Conservation (phyloP, 2,888 invertebrate genomes). For the Mesorhabditis sp. region DNA sequence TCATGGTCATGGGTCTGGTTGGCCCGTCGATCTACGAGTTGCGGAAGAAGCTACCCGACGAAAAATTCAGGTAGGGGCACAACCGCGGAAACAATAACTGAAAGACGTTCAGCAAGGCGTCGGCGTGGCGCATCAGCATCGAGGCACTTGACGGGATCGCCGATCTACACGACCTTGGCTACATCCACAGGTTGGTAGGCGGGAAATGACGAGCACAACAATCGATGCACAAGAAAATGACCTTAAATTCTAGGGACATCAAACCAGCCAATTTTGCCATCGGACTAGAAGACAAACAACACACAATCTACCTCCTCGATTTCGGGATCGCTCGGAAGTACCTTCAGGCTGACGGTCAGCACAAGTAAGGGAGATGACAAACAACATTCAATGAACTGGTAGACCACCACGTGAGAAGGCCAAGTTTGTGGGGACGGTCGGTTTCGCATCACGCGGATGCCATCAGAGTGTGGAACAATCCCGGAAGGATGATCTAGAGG, state of each 20-base stretch:
- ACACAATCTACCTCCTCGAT: conserved; percentile 22
- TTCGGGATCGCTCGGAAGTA: conserved; percentile 25
- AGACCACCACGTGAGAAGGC: conserved; percentile 11
- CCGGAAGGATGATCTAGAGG: conserved; percentile 33
- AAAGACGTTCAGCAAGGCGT: conserved; percentile 18
- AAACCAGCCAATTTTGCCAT: conserved; percentile 34
- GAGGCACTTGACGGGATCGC: conserved; percentile 25
- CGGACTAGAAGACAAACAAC: conserved; percentile 14
- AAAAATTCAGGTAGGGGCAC: conserved; percentile 12
- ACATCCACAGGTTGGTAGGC: conserved; percentile 23
- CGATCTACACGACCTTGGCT: conserved; percentile 29
- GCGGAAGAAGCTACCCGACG: too few species aligned
- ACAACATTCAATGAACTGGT: too few species aligned
- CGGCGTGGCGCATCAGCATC: conserved; percentile 21
- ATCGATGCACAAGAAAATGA: not conserved
- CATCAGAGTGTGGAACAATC: conserved; percentile 30
- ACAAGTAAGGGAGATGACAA: conserved; percentile 8
- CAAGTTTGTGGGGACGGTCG: conserved; percentile 33
- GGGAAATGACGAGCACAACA: not conserved
- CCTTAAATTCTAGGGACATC: conserved; percentile 11
- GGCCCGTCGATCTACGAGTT: conserved; percentile 20
- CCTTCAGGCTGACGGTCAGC: conserved; percentile 18
- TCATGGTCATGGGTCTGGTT: conserved; percentile 33
- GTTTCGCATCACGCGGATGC: conserved; percentile 29
- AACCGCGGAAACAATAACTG: conserved; percentile 23